Evolutionary conservation across 2,888 invertebrate genomes (phyloP).

Genomic region (Dioctria rufipes): DNA sequence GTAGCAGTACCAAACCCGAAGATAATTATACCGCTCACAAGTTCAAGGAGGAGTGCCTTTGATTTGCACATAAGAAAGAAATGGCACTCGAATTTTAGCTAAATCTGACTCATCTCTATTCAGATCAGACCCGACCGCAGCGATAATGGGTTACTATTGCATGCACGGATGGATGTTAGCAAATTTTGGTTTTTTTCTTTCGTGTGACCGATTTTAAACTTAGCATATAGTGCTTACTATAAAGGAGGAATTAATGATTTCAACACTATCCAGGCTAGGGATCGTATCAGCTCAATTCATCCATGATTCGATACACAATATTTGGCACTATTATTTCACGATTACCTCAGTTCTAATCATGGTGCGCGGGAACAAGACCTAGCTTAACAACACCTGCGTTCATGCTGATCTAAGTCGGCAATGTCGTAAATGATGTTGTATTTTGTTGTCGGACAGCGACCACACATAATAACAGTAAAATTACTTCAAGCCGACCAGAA

Average conservation of each 20-base stretch:
- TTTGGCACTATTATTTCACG: too few species aligned
- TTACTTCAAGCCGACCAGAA: constrained; percentile 14
- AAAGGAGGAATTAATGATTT: too few species aligned
- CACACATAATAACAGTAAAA: constrained; percentile 27
- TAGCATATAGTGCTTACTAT: too few species aligned
- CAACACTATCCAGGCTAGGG: not conserved
- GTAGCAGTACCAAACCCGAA: constrained; percentile 25
- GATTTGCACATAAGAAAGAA: not conserved
- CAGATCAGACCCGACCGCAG: constrained; percentile 29
- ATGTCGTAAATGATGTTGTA: not conserved
- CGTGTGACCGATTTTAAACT: not conserved
- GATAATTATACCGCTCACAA: constrained; percentile 20
- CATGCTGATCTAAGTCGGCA: not conserved
- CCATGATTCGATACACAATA: too few species aligned
- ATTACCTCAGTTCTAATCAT: too few species aligned
- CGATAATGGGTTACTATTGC: constrained; percentile 32
- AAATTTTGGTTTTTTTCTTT: not conserved
- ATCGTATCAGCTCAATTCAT: not conserved
- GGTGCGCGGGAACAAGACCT: not conserved
- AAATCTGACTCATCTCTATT: constrained; percentile 24
- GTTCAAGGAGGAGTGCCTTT: constrained; percentile 14
- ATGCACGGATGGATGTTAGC: not conserved
- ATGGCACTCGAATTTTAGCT: constrained; percentile 6
- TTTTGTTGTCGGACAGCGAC: not conserved
- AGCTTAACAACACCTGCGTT: not conserved